phyloP scores from a whole-genome alignment of 2,888 invertebrate genomes.

The Eristalis tenax region DNA sequence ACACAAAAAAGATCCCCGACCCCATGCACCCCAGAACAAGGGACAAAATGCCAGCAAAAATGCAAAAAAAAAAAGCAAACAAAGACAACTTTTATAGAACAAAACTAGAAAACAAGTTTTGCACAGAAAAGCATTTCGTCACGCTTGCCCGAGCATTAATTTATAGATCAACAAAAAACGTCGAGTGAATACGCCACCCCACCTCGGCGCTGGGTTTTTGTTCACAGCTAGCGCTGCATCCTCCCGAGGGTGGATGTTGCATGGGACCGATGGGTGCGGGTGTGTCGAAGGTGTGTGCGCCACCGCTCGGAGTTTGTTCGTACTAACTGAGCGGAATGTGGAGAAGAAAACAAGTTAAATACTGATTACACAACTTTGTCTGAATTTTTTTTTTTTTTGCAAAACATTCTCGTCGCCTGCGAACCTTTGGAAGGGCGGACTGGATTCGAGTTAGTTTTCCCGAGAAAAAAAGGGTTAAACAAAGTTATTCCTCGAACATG shows the following conservation, averaged over 20 bases:
- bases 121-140: slow-evolving; percentile 42
- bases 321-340: slow-evolving; percentile 13
- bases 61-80: no score
- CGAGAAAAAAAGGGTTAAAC: not conserved
- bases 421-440: not conserved
- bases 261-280: not conserved
- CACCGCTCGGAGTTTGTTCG: not conserved
- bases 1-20: not conserved
- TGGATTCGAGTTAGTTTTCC: not conserved
- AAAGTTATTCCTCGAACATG: slow-evolving; percentile 26
- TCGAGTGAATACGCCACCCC: not conserved
- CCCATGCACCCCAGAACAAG: not conserved
- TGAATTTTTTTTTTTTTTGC: not conserved
- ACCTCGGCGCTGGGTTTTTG: not conserved
- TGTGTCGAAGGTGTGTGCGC: not conserved
- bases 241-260: not conserved
- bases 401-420: not conserved
- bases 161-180: slow-evolving; percentile 52
- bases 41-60: not conserved
- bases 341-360: slow-evolving; percentile 35
- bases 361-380: slow-evolving; percentile 48
- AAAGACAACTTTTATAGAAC: not conserved
- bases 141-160: slow-evolving; percentile 59
- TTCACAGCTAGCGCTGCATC: slow-evolving; percentile 30
- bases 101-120: slow-evolving; percentile 6